Base-by-base conservation (phyloP, 2,113 vertebrate species). In the Ochotona curzoniae region DNA sequence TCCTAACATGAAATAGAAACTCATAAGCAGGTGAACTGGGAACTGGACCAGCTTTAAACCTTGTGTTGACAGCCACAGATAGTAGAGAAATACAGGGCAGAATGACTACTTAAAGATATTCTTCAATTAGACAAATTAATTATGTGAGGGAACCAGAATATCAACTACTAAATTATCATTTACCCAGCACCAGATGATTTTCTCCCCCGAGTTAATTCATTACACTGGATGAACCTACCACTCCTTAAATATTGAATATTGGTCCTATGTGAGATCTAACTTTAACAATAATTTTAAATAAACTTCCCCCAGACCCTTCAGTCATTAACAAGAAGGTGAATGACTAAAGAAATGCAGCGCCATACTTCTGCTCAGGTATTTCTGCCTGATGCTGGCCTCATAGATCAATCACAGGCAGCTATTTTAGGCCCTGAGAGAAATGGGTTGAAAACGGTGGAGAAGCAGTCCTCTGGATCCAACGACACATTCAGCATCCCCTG, bases 271-370 rank as follows among this genome's bases (percentile, higher is more conserved):
- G 93, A 51, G 71, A 79, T 94, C 96, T 92, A 96, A 89, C 78
- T 88, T 85, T 96, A 94, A 95, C 80, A 91, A 87, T 94, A 93
- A 94, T 88, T 96, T 95, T 63, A 95, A 90, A 88, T 92, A 83
- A 88, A 92, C 85, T 94, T 87, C 94, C 78, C 78, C 20, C 11
- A 95, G 92, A 85, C 30, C 74, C 49, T 80, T 95, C 89, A 86
- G 64, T 32, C 35, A 73, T 93, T 69, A 90, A 21, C 86, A 87
- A 67, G 87, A 94, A 94, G 96, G 86, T 64, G 93, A 78, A 88
- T 87, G 96, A 90, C 71, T 81, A 49, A 80, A 90, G 82, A 47
- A 83, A 93, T 38, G 47, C 82, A 57, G 13, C 30, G 47, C 32
- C 54, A 32, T 73, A 51, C 92, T 90, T 85, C 79, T 95, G 61